Evolutionary conservation across 2,888 invertebrate species (phyloP), one percentile per base, ranked within the genome.

Genomic region (Plebejus argus): DNA sequence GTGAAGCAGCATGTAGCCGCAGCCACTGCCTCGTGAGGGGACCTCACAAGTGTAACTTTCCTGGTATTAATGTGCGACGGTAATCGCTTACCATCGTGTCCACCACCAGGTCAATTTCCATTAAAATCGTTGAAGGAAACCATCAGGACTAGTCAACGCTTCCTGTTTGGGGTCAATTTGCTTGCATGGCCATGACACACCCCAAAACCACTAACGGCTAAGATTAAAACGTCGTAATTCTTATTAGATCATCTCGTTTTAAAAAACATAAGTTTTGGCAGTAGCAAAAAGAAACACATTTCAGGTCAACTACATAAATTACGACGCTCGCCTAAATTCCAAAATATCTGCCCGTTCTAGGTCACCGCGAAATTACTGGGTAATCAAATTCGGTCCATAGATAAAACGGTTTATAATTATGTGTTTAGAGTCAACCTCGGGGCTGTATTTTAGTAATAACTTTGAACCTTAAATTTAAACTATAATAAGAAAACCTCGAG

Each of bases 341-440:
- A 61, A 81, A 81, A 80, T 77, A 76, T 77, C 80, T 82, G 82
- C 80, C 78, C 77, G 70, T 80, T 79, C 78, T 82, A 79, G 80
- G 81, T 79, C 81, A 78, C 77, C 79, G 79, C 80, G 79, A 79
- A 81, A 79, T 78, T 78, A 79, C 66, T 33, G 28, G 15, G 80
- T 70, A 77, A 76, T 78, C 76, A 76, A 78, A 74, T 53, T 28
- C 74, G 49, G 28, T 28, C 66, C 66, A 28, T 33, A 66, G 66
- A 66, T 66, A 66, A 66, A 66, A 66, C 6, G 33, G 28, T 33
- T 66, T 66, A 66, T 33, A 66, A 66, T 66, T 66, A 66, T 66
- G 28, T 66, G 28, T 66, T 66, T 28, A 33, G 1, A 33, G 15
- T 33, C 23, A 66, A 6, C 66, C 66, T 66, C 28, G 66, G 5